Percentiles rank a stretch among this genome's conserved stretches.
Evolutionary conservation across 2,888 invertebrate genomes (phyloP).

Genomic region (Unio pictorum): DNA sequence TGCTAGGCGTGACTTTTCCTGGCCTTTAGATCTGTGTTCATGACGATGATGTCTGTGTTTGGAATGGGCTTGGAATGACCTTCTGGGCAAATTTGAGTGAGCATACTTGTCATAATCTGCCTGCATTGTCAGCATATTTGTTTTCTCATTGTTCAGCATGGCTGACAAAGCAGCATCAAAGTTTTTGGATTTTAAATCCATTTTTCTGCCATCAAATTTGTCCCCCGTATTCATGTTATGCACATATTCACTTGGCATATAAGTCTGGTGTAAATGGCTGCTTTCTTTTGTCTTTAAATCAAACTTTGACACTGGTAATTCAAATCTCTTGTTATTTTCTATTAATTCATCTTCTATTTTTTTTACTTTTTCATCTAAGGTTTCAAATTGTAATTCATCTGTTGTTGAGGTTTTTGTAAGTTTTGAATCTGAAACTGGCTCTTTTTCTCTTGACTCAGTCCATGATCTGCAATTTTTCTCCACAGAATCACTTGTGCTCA

Average conservation of each 20-base stretch:
- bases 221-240: conserved; percentile 44
- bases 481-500: too few species aligned
- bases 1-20: neutral
- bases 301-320: neutral
- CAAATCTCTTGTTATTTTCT: conserved; percentile 14
- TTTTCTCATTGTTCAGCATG: conserved; percentile 51
- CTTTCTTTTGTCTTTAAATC: conserved; percentile 3
- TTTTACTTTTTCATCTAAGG: conserved; percentile 29
- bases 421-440: neutral
- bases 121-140: conserved; percentile 32
- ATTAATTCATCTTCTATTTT: conserved; percentile 28
- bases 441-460: too few species aligned
- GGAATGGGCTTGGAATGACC: too few species aligned
- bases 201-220: conserved; percentile 58
- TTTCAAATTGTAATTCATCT: conserved; percentile 18
- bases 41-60: too few species aligned
- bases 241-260: conserved; percentile 58
- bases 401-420: neutral
- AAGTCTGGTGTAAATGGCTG: conserved; percentile 18
- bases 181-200: conserved; percentile 55
- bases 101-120: conserved; percentile 59
- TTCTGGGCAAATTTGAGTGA: conserved; percentile 13
- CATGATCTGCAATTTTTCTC: too few species aligned
- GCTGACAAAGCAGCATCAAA: conserved; percentile 59
- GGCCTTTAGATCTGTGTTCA: neutral